Evolutionary conservation across 2,113 vertebrate species (phyloP).

Genomic region (Pollachius pollachius): DNA sequence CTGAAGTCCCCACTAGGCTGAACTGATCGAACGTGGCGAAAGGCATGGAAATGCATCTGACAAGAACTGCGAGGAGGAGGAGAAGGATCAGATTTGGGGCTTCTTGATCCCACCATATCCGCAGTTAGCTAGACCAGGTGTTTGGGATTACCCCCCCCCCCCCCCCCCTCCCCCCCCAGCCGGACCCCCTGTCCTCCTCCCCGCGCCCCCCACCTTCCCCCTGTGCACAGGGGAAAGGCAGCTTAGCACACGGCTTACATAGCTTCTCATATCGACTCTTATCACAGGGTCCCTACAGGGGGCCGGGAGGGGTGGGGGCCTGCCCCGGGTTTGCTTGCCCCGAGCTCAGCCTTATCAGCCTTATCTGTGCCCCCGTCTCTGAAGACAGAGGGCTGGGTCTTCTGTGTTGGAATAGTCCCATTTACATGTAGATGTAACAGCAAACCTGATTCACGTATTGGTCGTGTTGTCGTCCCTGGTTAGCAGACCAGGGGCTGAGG

Average conservation of each 20-base stretch:
- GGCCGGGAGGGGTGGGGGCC: background rate
- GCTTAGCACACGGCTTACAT: conserved; percentile 69
- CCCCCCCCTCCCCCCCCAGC: too few species aligned
- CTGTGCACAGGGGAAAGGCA: conserved; percentile 48
- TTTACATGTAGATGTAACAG: too few species aligned
- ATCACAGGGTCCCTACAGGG: conserved; percentile 46
- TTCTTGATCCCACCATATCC: conserved; percentile 60
- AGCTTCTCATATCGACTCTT: conserved; percentile 65
- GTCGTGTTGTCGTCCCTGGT: too few species aligned
- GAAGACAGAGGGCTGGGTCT: too few species aligned
- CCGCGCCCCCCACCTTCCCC: background rate
- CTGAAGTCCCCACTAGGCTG: background rate
- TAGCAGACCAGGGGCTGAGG: too few species aligned
- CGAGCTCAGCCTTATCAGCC: too few species aligned
- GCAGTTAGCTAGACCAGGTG: conserved; percentile 70
- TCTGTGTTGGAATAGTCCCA: too few species aligned
- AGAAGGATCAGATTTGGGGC: conserved; percentile 49
- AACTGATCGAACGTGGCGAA: background rate
- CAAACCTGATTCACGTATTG: too few species aligned
- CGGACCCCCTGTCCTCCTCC: background rate
- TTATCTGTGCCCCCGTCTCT: too few species aligned
- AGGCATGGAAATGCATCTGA: conserved; percentile 51
- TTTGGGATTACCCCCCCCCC: conserved; percentile 65
- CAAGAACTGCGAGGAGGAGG: background rate
- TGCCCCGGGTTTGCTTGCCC: too few species aligned